These are phyloP conservation scores for Drosophila lacteicornis DNA, from an alignment of 1,140 invertebrate genomes.

Conservation along the genomic window DNA sequence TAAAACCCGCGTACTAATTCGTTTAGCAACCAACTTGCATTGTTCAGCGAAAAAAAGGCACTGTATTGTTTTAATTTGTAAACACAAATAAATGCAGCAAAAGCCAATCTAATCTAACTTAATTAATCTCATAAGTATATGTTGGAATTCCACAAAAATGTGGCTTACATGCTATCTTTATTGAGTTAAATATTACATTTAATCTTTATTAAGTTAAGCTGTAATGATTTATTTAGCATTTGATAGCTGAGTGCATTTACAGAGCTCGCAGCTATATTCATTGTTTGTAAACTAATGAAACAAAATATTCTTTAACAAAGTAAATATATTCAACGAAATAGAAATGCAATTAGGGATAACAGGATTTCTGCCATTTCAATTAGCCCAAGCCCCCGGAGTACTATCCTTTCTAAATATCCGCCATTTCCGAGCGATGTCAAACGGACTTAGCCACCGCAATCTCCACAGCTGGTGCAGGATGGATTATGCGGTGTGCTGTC, in stretches of 20 bases:
- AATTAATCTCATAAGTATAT: background rate
- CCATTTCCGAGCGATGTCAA: conserved; percentile 31
- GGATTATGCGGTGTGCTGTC: conserved; percentile 42
- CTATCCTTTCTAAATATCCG: conserved; percentile 11
- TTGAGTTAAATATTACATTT: conserved; percentile 8
- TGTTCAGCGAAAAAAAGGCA: background rate
- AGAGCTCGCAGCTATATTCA: background rate
- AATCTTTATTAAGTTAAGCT: conserved; percentile 11
- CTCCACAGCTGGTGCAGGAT: conserved; percentile 37
- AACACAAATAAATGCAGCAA: background rate
- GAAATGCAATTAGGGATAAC: background rate
- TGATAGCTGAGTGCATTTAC: background rate
- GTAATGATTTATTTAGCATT: conserved; percentile 3
- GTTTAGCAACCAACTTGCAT: background rate
- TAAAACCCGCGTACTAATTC: background rate
- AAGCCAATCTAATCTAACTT: conserved; percentile 12
- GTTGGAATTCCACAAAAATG: background rate
- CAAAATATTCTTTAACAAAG: background rate
- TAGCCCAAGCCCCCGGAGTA: background rate
- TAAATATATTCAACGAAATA: background rate
- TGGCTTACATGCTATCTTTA: conserved; percentile 9
- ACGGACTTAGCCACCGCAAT: conserved; percentile 28
- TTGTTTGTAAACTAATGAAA: background rate
- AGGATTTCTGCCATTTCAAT: conserved; percentile 19
- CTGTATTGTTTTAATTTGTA: conserved; percentile 1